Percentiles rank a stretch among this genome's conserved stretches.
These are phyloP conservation scores for Bufo bufo DNA, from an alignment of 2,113 vertebrate species.

Conservation along the genomic window DNA sequence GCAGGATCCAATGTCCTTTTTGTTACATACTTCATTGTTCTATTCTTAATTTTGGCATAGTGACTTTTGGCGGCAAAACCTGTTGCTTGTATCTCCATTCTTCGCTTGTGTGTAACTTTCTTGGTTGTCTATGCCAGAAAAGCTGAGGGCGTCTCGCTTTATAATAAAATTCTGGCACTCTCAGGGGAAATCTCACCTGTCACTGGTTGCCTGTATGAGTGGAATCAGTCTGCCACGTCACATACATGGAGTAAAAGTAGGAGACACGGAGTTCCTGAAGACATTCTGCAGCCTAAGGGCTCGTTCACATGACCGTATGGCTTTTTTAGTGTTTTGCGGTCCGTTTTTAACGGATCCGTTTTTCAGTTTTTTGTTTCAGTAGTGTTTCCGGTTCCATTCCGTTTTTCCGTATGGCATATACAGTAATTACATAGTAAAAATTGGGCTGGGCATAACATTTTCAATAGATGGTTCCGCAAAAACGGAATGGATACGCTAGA, in stretches of 20 bases:
- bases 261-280: background rate
- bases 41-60: background rate
- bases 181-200: background rate
- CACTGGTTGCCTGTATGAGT: background rate
- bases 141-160: background rate
- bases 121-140: background rate
- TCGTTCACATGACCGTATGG: no score
- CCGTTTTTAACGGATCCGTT: no score
- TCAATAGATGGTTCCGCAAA: no score
- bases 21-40: background rate
- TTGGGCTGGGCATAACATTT: no score
- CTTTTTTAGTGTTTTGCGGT: no score
- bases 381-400: no score
- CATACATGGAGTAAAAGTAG: background rate
- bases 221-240: background rate
- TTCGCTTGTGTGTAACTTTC: background rate
- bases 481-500: no score
- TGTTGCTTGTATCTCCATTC: background rate
- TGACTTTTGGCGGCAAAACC: background rate
- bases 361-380: no score
- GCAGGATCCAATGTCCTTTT: background rate
- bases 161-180: background rate
- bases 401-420: no score
- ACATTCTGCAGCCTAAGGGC: no score
- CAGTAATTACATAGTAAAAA: no score